Evolutionary conservation across 2,888 invertebrate species (phyloP).

Genomic region (Oxystoma pomonae): DNA sequence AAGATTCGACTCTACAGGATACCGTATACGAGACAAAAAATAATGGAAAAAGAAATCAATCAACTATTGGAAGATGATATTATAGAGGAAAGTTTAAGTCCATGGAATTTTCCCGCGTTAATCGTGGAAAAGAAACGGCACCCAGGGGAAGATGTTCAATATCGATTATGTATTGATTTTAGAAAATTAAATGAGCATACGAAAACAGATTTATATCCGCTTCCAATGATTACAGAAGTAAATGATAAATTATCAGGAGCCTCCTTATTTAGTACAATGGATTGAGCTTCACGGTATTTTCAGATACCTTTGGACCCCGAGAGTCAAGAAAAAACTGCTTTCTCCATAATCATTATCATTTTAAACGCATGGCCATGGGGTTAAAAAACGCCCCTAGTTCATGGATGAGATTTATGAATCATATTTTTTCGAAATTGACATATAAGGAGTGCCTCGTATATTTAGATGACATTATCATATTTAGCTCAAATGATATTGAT

Average conservation of each 20-base stretch:
- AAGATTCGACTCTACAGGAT: constrained; percentile 6
- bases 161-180: constrained; percentile 24
- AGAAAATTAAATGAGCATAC: constrained; percentile 21
- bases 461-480: too few relatives aligned
- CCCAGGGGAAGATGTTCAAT: constrained; percentile 17
- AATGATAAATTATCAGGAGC: constrained; percentile 23
- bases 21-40: background rate
- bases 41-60: background rate
- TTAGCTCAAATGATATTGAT: too few relatives aligned
- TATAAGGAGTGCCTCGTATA: too few relatives aligned
- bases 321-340: too few relatives aligned
- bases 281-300: constrained; percentile 26
- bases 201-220: constrained; percentile 20
- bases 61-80: background rate
- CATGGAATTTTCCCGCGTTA: constrained; percentile 37
- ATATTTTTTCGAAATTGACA: too few relatives aligned
- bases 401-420: too few relatives aligned
- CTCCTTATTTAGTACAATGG: background rate
- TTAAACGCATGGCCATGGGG: too few relatives aligned
- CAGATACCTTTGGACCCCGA: constrained; percentile 26
- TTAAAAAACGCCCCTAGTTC: too few relatives aligned
- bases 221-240: constrained; percentile 30
- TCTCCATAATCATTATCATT: too few relatives aligned
- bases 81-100: constrained; percentile 25
- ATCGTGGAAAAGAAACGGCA: constrained; percentile 32